Percentiles rank a stretch among this genome's conserved stretches.
These are phyloP conservation scores for Brenthis ino DNA, from an alignment of 2,888 invertebrate genomes.

Conservation along the genomic window DNA sequence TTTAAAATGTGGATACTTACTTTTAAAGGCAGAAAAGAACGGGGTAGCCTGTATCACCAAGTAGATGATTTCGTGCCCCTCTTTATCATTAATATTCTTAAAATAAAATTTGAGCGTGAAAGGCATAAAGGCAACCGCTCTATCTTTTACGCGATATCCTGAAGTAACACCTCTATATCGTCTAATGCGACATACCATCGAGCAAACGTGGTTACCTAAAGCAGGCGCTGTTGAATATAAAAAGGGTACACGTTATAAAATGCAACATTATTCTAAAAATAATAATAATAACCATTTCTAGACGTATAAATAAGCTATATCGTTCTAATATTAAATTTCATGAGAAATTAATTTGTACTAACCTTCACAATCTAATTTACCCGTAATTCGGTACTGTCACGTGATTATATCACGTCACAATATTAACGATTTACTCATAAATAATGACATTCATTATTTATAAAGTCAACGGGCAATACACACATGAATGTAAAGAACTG, in stretches of 20 bases:
- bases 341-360: constrained; percentile 13
- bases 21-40: constrained; percentile 88
- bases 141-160: constrained; percentile 84
- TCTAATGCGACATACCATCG: constrained; percentile 79
- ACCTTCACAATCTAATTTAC: constrained; percentile 7
- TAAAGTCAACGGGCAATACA: too few relatives aligned
- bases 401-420: background rate
- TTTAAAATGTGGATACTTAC: constrained; percentile 72
- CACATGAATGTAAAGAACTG: too few relatives aligned
- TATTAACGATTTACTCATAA: background rate
- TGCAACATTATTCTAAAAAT: background rate
- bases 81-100: constrained; percentile 81
- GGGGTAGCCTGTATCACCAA: constrained; percentile 88
- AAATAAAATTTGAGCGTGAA: constrained; percentile 88
- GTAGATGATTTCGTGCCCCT: constrained; percentile 76
- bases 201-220: constrained; percentile 45
- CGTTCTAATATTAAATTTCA: background rate
- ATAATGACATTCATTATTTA: background rate
- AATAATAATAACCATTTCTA: too few relatives aligned
- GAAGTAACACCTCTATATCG: constrained; percentile 84
- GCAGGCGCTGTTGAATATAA: constrained; percentile 41
- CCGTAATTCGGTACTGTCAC: background rate
- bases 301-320: background rate
- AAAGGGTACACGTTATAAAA: background rate
- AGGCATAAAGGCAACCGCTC: constrained; percentile 84